Evolutionary conservation across 2,113 vertebrate genomes (phyloP), one percentile per base, ranked within the genome.

Genomic region (Xenopus tropicalis): DNA sequence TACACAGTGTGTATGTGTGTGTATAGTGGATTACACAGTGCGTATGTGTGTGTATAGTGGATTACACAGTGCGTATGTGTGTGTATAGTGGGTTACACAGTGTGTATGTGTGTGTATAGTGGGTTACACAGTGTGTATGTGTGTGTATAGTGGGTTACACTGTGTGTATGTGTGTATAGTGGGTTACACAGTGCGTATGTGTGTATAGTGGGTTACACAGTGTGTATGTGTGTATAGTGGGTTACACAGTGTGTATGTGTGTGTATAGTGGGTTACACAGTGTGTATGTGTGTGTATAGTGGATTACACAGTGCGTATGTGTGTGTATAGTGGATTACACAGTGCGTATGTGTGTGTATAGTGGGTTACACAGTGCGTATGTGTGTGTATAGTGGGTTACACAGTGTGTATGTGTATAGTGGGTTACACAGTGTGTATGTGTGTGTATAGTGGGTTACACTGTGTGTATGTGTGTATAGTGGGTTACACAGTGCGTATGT

Each of bases 181-280:
- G 62, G 21, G 62, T 29, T 3, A 6, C 6, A 6, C 6, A 6
- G n/a, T n/a, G n/a, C n/a, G 3, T 29, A 6, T 29, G 25, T 57
- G 3, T 58, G 54, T 20, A 17, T 20, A 11, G 54, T 9, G 56
- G 16, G 16, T 13, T n/a, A n/a, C n/a, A n/a, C n/a, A n/a, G n/a
- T n/a, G n/a, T n/a, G n/a, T n/a, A 19, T 11, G 62, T 44, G 29
- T 42, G n/a, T n/a, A 17, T 1, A 2, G 25, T 6, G 3, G 3
- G 25, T 29, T 6, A 29, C 25, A 29, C 25, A 29, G 25, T 3
- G 3, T 29, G 6, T 6, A 29, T 29, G 3, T 29, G 6, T 3
- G 25, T 29, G 25, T 29, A 29, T n/a, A n/a, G n/a, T n/a, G n/a
- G n/a, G 85, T 16, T 9, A 14, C 17, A 14, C 6, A n/a, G n/a